These are phyloP conservation scores for Philypnodon macrostomus DNA, from an alignment of 2,797 vertebrate species.

Conservation along the genomic window DNA sequence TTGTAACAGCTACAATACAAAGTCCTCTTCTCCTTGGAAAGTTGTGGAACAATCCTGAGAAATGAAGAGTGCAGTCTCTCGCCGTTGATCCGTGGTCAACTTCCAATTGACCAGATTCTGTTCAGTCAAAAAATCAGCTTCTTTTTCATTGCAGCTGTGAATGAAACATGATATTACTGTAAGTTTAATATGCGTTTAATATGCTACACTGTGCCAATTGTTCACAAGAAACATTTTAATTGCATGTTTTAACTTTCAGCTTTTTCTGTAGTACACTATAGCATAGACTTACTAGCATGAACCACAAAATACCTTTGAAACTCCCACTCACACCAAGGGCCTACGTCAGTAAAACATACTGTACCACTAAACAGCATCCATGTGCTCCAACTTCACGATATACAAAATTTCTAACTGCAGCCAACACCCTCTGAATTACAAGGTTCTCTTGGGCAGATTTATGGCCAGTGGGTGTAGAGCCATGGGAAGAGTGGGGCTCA, in stretches of 20 bases:
- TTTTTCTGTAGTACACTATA: constrained; percentile 36
- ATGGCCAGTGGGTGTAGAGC: constrained; percentile 7
- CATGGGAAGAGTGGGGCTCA: constrained; percentile 8
- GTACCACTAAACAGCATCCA: constrained; percentile 29
- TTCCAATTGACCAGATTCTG: constrained; percentile 12
- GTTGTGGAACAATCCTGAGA: constrained; percentile 32
- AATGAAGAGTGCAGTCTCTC: constrained; percentile 7
- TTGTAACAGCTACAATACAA: constrained; percentile 22
- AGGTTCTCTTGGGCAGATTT: constrained; percentile 40
- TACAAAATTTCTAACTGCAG: constrained; percentile 39
- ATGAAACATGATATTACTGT: constrained; percentile 33
- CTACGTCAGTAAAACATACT: constrained; percentile 44
- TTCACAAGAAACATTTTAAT: constrained; percentile 23
- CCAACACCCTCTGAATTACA: constrained; percentile 69
- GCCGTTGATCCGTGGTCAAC: constrained; percentile 13
- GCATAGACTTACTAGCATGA: constrained; percentile 53
- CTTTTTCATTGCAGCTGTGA: constrained; percentile 78
- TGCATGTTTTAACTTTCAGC: constrained; percentile 13
- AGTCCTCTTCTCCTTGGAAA: constrained; percentile 2
- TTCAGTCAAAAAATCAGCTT: constrained; percentile 77
- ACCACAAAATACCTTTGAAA: constrained; percentile 68
- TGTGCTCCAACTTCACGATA: constrained; percentile 18
- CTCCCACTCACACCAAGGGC: constrained; percentile 48
- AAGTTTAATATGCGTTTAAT: no score
- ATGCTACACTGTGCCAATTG: no score